phyloP scores from a whole-genome alignment of 2,888 invertebrate species.

The Tinea pellionella region DNA sequence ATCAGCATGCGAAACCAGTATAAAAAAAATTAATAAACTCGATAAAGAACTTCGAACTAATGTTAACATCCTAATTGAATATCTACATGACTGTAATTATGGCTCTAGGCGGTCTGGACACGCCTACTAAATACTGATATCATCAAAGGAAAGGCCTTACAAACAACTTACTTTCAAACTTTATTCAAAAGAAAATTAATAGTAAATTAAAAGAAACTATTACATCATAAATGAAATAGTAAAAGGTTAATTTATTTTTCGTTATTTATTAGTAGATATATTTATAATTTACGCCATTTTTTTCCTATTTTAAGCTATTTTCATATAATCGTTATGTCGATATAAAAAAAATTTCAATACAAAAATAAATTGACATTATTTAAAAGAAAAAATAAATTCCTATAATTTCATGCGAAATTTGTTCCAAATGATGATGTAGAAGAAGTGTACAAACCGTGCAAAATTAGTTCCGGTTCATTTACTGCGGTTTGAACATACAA shows the following conservation, averaged over 20 bases:
- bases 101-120: neutral
- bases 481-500: neutral
- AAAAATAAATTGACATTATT: neutral
- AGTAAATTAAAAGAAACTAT: too few species aligned
- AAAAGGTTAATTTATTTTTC: neutral
- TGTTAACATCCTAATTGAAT: slow-evolving; percentile 1
- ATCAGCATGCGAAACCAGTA: too few species aligned
- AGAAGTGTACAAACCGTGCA: neutral
- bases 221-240: neutral
- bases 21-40: neutral
- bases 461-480: neutral
- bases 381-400: neutral
- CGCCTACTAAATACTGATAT: slow-evolving; percentile 9
- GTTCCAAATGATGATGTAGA: neutral
- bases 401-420: neutral
- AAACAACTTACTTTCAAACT: slow-evolving; percentile 9
- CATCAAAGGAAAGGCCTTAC: slow-evolving; percentile 7
- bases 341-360: neutral
- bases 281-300: too few species aligned
- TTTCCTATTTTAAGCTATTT: too few species aligned
- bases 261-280: neutral
- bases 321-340: too few species aligned
- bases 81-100: neutral
- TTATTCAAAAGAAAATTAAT: slow-evolving; percentile 7
- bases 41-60: too few species aligned